These are phyloP conservation scores for Colinus virginianus DNA, from an alignment of 2,113 vertebrate species.

Conservation along the genomic window DNA sequence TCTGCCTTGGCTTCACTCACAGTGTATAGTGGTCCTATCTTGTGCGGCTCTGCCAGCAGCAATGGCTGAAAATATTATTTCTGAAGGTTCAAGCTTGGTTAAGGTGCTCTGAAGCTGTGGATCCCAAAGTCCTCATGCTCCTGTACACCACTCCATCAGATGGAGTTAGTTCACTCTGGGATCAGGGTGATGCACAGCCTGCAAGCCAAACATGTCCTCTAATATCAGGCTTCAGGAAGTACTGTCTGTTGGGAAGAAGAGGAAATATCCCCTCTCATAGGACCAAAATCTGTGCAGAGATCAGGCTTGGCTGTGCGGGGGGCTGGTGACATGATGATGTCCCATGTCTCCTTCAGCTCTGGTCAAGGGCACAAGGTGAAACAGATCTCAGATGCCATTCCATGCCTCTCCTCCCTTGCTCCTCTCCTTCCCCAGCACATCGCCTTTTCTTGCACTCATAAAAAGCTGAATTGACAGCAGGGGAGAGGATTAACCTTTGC, in stretches of 20 bases:
- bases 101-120: background rate
- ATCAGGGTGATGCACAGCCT: background rate
- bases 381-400: background rate
- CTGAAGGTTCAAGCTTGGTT: rapidly evolving
- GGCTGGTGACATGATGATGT: background rate
- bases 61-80: background rate
- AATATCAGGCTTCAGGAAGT: background rate
- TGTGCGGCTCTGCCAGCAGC: background rate
- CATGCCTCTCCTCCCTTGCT: rapidly evolving
- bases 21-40: background rate
- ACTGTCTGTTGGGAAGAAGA: background rate
- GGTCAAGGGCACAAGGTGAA: background rate
- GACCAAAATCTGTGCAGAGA: background rate
- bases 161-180: background rate
- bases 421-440: background rate
- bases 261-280: background rate
- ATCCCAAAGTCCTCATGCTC: background rate
- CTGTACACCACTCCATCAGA: background rate
- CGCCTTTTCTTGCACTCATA: background rate
- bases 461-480: constrained; percentile 39
- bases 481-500: constrained; percentile 68
- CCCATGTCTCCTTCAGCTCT: background rate
- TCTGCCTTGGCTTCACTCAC: background rate
- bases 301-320: background rate
- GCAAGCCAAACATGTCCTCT: background rate